These are phyloP conservation scores for Stratiomys singularior DNA, from an alignment of 2,888 invertebrate genomes.

Conservation along the genomic window DNA sequence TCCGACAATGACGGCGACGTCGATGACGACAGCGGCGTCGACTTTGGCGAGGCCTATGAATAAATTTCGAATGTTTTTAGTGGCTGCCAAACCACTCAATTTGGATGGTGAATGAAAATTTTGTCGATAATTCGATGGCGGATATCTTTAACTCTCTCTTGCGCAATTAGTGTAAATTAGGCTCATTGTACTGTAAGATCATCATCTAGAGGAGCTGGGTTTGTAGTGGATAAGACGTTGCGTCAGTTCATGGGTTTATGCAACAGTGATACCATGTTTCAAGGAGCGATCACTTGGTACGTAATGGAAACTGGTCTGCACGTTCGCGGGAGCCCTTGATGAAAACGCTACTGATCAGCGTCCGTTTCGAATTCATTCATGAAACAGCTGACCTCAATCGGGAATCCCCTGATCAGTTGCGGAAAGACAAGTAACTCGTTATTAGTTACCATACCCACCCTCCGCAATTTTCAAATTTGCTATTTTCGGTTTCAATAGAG, in stretches of 20 bases:
- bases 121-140: background rate
- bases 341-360: too few relatives aligned
- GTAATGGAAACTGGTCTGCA: too few relatives aligned
- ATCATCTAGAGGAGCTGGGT: constrained; percentile 3
- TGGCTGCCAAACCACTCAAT: background rate
- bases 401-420: too few relatives aligned
- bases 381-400: too few relatives aligned
- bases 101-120: constrained; percentile 7
- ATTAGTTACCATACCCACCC: too few relatives aligned
- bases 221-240: background rate
- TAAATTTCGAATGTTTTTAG: constrained; percentile 18
- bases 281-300: too few relatives aligned
- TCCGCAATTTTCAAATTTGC: background rate
- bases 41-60: constrained; percentile 5
- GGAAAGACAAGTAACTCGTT: too few relatives aligned
- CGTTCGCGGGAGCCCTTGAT: too few relatives aligned
- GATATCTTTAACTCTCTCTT: constrained; percentile 22
- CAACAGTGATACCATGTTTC: background rate
- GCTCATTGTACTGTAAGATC: constrained; percentile 5
- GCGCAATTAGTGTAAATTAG: constrained; percentile 38
- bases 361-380: too few relatives aligned
- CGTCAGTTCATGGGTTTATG: constrained; percentile 1
- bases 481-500: background rate
- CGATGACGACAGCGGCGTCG: background rate
- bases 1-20: background rate